phyloP scores from a whole-genome alignment of 2,113 vertebrate species.

The Barbus barbus region DNA sequence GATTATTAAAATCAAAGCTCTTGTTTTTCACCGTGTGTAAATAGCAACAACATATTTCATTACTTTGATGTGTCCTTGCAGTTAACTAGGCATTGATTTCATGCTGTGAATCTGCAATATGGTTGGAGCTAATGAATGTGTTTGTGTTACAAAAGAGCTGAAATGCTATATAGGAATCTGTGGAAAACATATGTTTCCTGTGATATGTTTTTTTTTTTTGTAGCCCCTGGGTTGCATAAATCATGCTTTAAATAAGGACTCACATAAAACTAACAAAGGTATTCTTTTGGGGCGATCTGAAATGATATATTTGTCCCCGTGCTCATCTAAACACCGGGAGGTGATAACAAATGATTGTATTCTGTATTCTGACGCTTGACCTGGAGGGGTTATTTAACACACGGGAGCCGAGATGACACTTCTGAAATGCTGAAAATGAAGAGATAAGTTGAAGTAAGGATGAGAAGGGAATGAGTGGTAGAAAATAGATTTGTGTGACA shows the following conservation, averaged over 20 bases:
- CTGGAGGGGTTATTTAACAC: conserved; percentile 28
- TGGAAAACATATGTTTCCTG: not conserved
- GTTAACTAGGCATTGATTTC: conserved; percentile 14
- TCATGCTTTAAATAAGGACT: conserved; percentile 4
- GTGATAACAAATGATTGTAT: conserved; percentile 1
- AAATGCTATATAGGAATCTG: not conserved
- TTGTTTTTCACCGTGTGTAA: not conserved
- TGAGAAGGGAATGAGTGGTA: not conserved
- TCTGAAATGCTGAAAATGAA: conserved; percentile 32
- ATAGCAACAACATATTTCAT: conserved; percentile 3
- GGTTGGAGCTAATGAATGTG: conserved; percentile 13
- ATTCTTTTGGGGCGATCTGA: not conserved
- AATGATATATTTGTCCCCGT: conserved; percentile 9
- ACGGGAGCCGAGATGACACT: not conserved
- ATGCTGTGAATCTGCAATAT: not conserved
- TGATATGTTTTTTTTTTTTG: conserved; percentile 25
- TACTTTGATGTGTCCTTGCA: conserved; percentile 26
- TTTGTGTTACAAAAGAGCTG: not conserved
- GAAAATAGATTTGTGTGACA: conserved; percentile 32
- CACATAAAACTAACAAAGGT: not conserved
- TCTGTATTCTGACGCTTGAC: not conserved
- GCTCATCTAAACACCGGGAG: not conserved
- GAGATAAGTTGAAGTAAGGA: conserved; percentile 13
- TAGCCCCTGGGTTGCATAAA: not conserved
- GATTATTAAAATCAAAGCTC: conserved; percentile 1